Percentiles rank a stretch among this genome's conserved stretches.
Evolutionary conservation across 30 jellyfish, hydroid and myxozoan species (phyloP).

Genomic region (Rhopilema esculentum): DNA sequence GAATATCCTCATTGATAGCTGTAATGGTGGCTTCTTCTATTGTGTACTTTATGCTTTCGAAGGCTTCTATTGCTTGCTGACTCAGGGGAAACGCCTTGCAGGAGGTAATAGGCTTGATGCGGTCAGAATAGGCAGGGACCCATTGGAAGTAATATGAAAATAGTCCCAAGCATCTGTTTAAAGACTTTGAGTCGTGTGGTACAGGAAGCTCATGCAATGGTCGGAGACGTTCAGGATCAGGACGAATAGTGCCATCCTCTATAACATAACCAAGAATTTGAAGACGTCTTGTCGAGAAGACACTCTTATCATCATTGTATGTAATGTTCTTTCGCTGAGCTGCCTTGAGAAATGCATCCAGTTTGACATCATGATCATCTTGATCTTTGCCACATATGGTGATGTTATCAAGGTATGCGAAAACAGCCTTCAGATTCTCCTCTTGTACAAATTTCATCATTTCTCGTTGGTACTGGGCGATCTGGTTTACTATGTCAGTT

Average conservation of each 20-base stretch:
- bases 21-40: conserved; percentile 1
- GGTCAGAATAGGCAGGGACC: conserved; percentile 58
- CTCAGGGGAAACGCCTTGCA: conserved; percentile 49
- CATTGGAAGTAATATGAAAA: too few species aligned
- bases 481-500: background rate
- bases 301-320: too few species aligned
- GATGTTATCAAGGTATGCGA: conserved; percentile 55
- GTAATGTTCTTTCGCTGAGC: conserved; percentile 23
- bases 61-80: conserved; percentile 40
- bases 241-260: too few species aligned
- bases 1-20: conserved; percentile 21
- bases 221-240: too few species aligned
- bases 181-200: conserved; percentile 56
- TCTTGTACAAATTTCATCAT: conserved; percentile 22
- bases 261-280: too few species aligned
- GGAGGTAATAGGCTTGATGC: conserved; percentile 41
- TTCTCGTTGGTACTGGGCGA: conserved; percentile 39
- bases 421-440: conserved; percentile 39
- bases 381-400: conserved; percentile 57
- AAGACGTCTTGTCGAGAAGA: too few species aligned
- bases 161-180: conserved; percentile 36
- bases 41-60: conserved; percentile 33
- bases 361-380: conserved; percentile 48
- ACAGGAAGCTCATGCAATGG: too few species aligned
- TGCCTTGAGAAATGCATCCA: conserved; percentile 38